phyloP scores from a whole-genome alignment of 1,140 invertebrate genomes.

The Pentalonia nigronervosa region DNA sequence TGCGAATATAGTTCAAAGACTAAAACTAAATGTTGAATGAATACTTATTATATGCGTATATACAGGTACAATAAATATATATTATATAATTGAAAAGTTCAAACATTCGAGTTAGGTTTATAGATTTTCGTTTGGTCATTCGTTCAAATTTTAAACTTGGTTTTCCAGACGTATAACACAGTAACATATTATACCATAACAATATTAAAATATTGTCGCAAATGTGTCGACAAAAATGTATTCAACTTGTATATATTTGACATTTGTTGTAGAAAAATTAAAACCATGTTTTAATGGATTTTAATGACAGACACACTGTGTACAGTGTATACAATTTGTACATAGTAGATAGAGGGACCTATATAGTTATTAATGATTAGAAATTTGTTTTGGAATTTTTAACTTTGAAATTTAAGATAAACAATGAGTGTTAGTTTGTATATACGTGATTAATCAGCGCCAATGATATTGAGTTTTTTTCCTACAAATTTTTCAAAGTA shows the following conservation, averaged over 20 bases:
- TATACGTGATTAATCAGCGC: slow-evolving; percentile 22
- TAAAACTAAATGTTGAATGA: neutral
- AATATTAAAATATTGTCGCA: neutral
- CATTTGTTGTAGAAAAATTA: neutral
- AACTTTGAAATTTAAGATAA: slow-evolving; percentile 27
- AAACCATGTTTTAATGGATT: neutral
- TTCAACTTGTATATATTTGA: neutral
- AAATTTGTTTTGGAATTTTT: slow-evolving; percentile 4
- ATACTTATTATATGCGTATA: neutral
- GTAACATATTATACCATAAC: neutral
- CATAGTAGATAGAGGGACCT: no score
- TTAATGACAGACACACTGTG: neutral
- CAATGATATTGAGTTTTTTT: slow-evolving; percentile 6
- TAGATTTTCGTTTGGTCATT: neutral
- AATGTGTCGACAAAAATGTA: neutral
- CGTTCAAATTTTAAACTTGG: neutral
- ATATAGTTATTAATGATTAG: neutral
- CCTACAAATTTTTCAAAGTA: neutral
- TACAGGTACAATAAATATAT: neutral
- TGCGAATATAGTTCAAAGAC: neutral
- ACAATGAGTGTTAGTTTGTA: slow-evolving; percentile 4
- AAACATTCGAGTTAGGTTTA: neutral
- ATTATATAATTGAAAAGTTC: neutral
- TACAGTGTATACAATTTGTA: neutral
- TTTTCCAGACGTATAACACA: neutral